These are phyloP conservation scores for Drosophila nigricruria DNA, from an alignment of 2,888 invertebrate species.

Conservation along the genomic window DNA sequence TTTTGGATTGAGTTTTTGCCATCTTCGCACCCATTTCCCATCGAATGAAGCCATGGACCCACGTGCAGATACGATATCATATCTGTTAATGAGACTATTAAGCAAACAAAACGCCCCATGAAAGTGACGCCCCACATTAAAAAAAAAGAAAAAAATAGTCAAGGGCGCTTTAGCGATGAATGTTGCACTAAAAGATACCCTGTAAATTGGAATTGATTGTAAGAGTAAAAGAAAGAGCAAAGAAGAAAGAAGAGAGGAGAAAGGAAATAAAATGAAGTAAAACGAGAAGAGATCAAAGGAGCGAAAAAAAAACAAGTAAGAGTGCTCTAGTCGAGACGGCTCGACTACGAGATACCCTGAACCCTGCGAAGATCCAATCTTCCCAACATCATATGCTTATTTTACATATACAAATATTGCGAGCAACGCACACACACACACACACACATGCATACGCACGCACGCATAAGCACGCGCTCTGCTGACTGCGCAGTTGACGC, in stretches of 20 bases:
- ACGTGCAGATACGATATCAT: conserved; percentile 14
- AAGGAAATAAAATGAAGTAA: not conserved
- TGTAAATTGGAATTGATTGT: not conserved
- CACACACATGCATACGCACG: too few relatives aligned
- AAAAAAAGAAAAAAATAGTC: conserved; percentile 4
- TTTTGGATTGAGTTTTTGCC: not conserved
- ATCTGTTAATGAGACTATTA: conserved; percentile 26
- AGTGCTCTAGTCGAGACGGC: too few relatives aligned
- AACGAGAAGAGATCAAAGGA: not conserved
- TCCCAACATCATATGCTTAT: too few relatives aligned
- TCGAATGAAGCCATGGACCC: not conserved
- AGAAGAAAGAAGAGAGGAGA: not conserved
- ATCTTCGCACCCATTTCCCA: conserved; percentile 8
- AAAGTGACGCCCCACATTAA: conserved; percentile 47
- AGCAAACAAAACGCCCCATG: conserved; percentile 52
- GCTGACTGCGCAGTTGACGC: too few relatives aligned
- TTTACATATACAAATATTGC: too few relatives aligned
- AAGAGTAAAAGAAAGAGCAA: not conserved
- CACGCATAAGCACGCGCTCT: too few relatives aligned
- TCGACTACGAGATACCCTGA: too few relatives aligned
- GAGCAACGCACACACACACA: too few relatives aligned
- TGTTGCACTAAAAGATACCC: conserved; percentile 2
- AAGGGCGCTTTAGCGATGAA: too few relatives aligned
- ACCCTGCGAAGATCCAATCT: too few relatives aligned
- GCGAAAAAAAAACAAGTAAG: too few relatives aligned